Evolutionary conservation across 2,113 vertebrate genomes (phyloP), one percentile per base, ranked within the genome.

Genomic region (Oreochromis niloticus): DNA sequence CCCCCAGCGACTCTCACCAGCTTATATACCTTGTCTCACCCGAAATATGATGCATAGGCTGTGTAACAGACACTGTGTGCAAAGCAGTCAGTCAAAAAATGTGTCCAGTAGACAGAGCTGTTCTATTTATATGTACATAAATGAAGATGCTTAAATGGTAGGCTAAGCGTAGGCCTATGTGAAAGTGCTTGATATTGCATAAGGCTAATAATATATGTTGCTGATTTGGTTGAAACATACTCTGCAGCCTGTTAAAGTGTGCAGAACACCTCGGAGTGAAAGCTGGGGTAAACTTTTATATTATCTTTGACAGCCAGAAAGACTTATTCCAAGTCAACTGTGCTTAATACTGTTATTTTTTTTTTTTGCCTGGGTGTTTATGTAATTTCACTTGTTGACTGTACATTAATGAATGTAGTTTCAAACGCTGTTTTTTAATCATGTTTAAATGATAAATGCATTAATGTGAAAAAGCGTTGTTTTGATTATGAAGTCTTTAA

Each of bases 141-240:
- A 97, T 95, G 96, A 97, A 96, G 96, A 96, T 95, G 96, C 96
- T 95, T 96, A 96, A 97, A 97, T 96, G 96, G 97, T 95, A 96
- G 93, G 91, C 93, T 87, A 91, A 93, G 93, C 92, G 94, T 95
- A 89, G 91, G 82, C 82, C 91, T 84, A 90, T 93, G 95, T 91
- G 94, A 95, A 97, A 96, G 96, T 95, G 94, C 94, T 96, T 96
- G 95, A 96, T 96, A 96, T 96, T 96, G 91, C 90, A 92, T 87
- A 82, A 61, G 86, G 96, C 96, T 97, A 97, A 96, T 96, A 94
- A 97, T 97, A 97, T 92, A 94, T 50, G 94, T 91, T 96, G 96
- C 96, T 96, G 95, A 96, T 95, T 93, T 94, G 93, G 86, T 90
- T 93, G 94, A 95, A 96, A 95, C 81, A 16, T 81, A 87, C 59